Evolutionary conservation across 1,140 invertebrate genomes (phyloP), one percentile per base, ranked within the genome.

Genomic region (Bombus haemorrhoidalis): DNA sequence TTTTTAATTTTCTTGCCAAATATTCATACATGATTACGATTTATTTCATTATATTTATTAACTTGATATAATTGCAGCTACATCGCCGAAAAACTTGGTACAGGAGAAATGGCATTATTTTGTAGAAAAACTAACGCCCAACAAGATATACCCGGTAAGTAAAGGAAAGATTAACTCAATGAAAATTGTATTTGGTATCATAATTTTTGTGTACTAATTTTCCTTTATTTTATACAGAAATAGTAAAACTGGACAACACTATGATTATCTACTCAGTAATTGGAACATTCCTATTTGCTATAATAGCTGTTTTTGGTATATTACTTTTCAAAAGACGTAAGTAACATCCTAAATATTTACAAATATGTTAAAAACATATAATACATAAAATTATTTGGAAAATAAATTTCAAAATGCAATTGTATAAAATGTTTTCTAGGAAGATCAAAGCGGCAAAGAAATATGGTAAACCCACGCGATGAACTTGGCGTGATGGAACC

Each of bases 401-500:
- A 41, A 18, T 81, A 2, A 53, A 53, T 53, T 53, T 22, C 1
- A 22, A 64, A 12, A 53, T 53, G 15, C 22, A 37, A 41, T 9
- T 25, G 3, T 32, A 10, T 47, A 59, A 73, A 43, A 34, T 68
- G 5, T 62, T 28, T 89, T 90, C 74, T 87, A 91, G 83, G 89
- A 87, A 43, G 71, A 68, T 28, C 81, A 77, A 73, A 85, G 4
- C 25, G 72, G 25, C 87, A 80, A 64, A 82, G 69, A 25, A 86
- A 82, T 39, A 71, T 87, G 15, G 78, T 74, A 28, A 86, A 88
- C 74, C 76, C 72, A 15, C 83, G 68, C 72, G 59, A 72, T 47
- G 88, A 89, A 78, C 81, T 92, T 77, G 86, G 83, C 79, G 82
- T 83, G 73, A 88, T 86, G 62, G 84, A 86, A 86, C 92, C 92